phyloP scores from a whole-genome alignment of 2,888 invertebrate genomes.

The Polydrusus cervinus region DNA sequence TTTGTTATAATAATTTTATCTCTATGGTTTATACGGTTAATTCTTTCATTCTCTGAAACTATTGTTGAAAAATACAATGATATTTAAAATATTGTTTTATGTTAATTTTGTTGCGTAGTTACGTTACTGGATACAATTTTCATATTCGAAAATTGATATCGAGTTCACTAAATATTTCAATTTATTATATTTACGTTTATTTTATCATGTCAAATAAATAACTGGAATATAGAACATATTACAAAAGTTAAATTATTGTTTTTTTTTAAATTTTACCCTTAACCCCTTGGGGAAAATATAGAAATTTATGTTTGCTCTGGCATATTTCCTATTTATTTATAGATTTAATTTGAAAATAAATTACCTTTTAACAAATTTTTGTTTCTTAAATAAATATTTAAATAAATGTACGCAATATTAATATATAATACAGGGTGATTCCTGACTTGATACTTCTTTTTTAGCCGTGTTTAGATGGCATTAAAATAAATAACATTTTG shows the following conservation, averaged over 20 bases:
- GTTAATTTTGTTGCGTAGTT: slow-evolving; percentile 3
- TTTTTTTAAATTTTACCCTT: not conserved
- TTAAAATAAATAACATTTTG: too few relatives aligned
- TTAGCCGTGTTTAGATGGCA: too few relatives aligned
- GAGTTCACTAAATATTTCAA: slow-evolving; percentile 21
- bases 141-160: slow-evolving; percentile 23
- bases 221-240: slow-evolving; percentile 5
- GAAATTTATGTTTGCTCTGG: not conserved
- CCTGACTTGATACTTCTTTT: too few relatives aligned
- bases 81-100: slow-evolving; percentile 19
- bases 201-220: slow-evolving; percentile 28
- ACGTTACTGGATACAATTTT: slow-evolving; percentile 8
- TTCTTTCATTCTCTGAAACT: not conserved
- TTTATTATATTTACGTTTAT: slow-evolving; percentile 23
- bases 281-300: not conserved
- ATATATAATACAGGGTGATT: too few relatives aligned
- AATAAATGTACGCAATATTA: too few relatives aligned
- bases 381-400: too few relatives aligned
- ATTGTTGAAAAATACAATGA: not conserved
- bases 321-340: not conserved
- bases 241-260: slow-evolving; percentile 7
- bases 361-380: not conserved
- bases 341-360: not conserved
- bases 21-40: too few relatives aligned
- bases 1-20: too few relatives aligned